These are phyloP conservation scores for Theropithecus gelada DNA, from an alignment of 2,113 vertebrate species.

Conservation along the genomic window DNA sequence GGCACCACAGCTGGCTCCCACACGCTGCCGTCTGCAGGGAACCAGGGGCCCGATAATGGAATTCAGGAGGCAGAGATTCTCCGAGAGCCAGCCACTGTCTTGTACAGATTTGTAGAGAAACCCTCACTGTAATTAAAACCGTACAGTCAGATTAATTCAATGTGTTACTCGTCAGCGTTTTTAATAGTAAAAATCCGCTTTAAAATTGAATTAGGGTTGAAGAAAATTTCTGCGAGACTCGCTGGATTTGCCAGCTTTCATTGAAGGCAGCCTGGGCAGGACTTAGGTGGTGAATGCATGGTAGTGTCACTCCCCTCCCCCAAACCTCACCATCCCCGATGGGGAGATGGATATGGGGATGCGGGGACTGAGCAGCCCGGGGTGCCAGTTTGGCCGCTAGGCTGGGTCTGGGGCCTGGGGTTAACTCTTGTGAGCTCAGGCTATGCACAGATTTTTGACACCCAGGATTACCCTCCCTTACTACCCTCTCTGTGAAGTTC, in stretches of 20 bases:
- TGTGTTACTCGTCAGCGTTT: conserved; percentile 80
- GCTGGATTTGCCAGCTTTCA: conserved; percentile 66
- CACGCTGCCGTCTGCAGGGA: conserved; percentile 83
- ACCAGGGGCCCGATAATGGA: conserved; percentile 83
- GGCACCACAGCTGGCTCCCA: conserved; percentile 85
- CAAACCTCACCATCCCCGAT: neutral
- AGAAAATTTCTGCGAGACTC: conserved; percentile 74
- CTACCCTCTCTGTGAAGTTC: conserved; percentile 76
- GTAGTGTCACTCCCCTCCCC: neutral
- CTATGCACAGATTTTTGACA: conserved; percentile 93
- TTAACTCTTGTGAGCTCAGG: conserved; percentile 91
- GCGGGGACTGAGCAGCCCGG: neutral
- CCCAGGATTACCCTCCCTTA: conserved; percentile 81
- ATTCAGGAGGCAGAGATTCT: conserved; percentile 86
- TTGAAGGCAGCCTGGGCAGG: conserved; percentile 65
- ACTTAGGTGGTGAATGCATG: neutral
- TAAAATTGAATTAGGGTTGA: conserved; percentile 77
- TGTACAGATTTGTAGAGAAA: conserved; percentile 86
- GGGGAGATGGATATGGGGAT: neutral
- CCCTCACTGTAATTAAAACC: conserved; percentile 86
- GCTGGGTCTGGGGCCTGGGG: conserved; percentile 86
- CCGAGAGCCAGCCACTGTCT: conserved; percentile 84
- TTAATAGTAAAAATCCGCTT: conserved; percentile 82
- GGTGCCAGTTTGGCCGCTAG: neutral
- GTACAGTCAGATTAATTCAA: conserved; percentile 84